Conservation (phyloP, 2,113 vertebrate species). For the Callionymus lyra region DNA sequence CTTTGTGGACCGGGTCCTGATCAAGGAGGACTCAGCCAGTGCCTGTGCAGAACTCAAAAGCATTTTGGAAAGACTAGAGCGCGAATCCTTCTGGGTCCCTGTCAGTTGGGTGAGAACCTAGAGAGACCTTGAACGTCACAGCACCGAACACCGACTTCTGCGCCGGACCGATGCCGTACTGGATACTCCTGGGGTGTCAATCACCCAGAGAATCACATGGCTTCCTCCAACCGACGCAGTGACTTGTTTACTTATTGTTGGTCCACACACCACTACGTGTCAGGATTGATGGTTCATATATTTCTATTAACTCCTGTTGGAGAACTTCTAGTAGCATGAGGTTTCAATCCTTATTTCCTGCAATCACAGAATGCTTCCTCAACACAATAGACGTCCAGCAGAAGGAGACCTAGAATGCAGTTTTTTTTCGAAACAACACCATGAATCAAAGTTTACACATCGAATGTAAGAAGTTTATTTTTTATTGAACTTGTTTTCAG, state of each 20-base stretch:
- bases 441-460: slow-evolving; percentile 11
- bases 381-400: slow-evolving; percentile 2
- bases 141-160: slow-evolving; percentile 1
- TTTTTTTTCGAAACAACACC: slow-evolving; percentile 7
- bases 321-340: slow-evolving; percentile 45
- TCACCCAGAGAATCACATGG: not conserved
- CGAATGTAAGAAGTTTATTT: slow-evolving; percentile 47
- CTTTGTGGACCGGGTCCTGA: slow-evolving; percentile 78
- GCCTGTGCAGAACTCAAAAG: slow-evolving; percentile 72
- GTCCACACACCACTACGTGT: slow-evolving; percentile 2
- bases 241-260: not conserved
- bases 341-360: slow-evolving; percentile 4
- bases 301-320: slow-evolving; percentile 39
- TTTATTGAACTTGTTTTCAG: slow-evolving; percentile 30
- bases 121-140: slow-evolving; percentile 23
- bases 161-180: slow-evolving; percentile 4
- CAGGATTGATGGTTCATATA: slow-evolving; percentile 20
- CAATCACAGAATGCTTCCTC: slow-evolving; percentile 35
- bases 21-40: slow-evolving; percentile 82
- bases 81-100: slow-evolving; percentile 85
- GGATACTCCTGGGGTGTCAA: not conserved
- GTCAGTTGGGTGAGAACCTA: slow-evolving; percentile 80
- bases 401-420: slow-evolving; percentile 23
- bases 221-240: not conserved
- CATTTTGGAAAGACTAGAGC: slow-evolving; percentile 77